A percentile compares a stretch with the other conserved stretches of the same genome.
Conservation (phyloP, 1,140 invertebrate species). For the Hypsibius dujardini region DNA sequence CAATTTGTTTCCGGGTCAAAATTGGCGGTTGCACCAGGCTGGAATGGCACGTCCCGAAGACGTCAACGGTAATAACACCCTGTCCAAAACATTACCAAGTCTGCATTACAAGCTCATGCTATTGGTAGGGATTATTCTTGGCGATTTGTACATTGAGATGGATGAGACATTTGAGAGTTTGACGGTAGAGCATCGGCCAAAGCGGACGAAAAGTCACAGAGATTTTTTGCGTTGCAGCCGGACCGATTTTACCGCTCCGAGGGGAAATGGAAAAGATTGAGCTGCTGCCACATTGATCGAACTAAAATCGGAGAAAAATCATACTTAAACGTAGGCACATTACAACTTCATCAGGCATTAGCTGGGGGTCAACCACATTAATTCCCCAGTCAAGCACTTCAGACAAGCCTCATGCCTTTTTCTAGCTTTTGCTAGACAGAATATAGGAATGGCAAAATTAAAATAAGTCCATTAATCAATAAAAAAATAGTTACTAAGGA, state of each 20-base stretch:
- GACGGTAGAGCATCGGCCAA: not conserved
- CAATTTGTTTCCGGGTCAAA: not conserved
- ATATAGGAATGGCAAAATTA: too few species aligned
- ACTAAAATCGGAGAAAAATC: not conserved
- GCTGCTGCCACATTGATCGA: not conserved
- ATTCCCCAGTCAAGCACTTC: too few species aligned
- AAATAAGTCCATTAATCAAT: too few species aligned
- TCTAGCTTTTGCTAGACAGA: too few species aligned
- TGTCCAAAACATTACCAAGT: not conserved
- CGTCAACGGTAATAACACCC: not conserved
- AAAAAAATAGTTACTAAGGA: too few species aligned
- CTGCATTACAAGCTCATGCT: too few species aligned
- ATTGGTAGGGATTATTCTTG: too few species aligned
- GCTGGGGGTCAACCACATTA: too few species aligned
- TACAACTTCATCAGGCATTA: too few species aligned
- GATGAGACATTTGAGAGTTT: not conserved
- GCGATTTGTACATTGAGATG: not conserved
- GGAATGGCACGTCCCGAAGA: conserved; percentile 4
- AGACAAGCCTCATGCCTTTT: too few species aligned
- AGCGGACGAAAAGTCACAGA: not conserved
- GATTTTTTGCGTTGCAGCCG: not conserved
- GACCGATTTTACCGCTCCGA: not conserved
- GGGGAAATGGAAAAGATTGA: not conserved
- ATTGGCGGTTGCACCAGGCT: not conserved
- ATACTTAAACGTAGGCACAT: too few species aligned